These are phyloP conservation scores for Ericerus pela DNA, from an alignment of 1,140 invertebrate species.

Conservation along the genomic window DNA sequence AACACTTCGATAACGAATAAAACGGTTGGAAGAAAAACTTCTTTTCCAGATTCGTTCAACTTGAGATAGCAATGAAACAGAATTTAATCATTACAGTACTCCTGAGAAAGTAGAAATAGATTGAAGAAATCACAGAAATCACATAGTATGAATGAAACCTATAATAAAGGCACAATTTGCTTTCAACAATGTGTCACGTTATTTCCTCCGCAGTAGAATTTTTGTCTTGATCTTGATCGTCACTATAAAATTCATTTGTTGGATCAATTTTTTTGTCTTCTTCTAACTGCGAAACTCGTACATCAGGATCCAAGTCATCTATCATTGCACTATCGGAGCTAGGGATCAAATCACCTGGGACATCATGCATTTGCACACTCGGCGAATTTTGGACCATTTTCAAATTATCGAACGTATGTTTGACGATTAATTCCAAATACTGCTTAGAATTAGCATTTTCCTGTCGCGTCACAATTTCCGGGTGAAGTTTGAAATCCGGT, in stretches of 20 bases:
- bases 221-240: constrained; percentile 40
- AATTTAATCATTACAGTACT: too few relatives aligned
- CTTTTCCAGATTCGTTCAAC: too few relatives aligned
- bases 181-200: not conserved
- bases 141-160: too few relatives aligned
- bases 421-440: constrained; percentile 74
- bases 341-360: constrained; percentile 41
- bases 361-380: constrained; percentile 84
- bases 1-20: too few relatives aligned
- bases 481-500: constrained; percentile 85
- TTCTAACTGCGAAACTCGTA: constrained; percentile 58
- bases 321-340: constrained; percentile 47
- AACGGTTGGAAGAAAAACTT: too few relatives aligned
- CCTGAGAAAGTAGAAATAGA: too few relatives aligned
- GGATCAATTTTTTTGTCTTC: constrained; percentile 72
- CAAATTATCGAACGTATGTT: constrained; percentile 70
- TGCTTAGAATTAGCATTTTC: constrained; percentile 88
- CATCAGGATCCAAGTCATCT: constrained; percentile 68
- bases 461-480: constrained; percentile 64
- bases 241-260: constrained; percentile 85
- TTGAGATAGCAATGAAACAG: too few relatives aligned
- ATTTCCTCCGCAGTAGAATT: not conserved
- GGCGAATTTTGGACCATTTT: constrained; percentile 78
- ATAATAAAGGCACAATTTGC: too few relatives aligned
- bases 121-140: too few relatives aligned